Evolutionary conservation across 2,113 vertebrate species (phyloP), one percentile per base, ranked within the genome.

Genomic region (Gobius niger): DNA sequence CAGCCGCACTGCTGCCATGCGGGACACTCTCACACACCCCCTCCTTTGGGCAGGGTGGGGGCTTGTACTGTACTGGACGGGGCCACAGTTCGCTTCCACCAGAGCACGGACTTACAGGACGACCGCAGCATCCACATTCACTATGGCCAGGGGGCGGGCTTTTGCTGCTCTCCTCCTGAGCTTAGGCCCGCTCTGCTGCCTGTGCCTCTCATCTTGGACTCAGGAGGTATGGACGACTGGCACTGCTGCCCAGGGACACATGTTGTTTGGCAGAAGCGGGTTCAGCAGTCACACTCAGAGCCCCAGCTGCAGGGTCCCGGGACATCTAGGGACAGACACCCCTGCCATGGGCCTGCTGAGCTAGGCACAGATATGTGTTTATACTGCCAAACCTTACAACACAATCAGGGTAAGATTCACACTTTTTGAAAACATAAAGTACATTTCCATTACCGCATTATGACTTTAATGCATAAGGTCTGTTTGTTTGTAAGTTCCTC

Each of bases 211-310:
- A 92, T 93, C 65, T 78, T 93, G 85, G 94, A 94, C 77, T 92
- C 92, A 9, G 91, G 90, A 40, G 89, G 86, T 44, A 80, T 93
- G 56, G 87, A 92, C 44, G 92, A 93, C 2, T 81, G 92, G 80
- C 79, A 90, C 15, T 91, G 88, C 15, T 68, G 87, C 77, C 82
- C 89, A 0, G 92, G 92, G 66, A 86, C 93, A 49, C 93, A 83
- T 66, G 91, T 93, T 0, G 93, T 95, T 60, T 98, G 95, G 94
- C 92, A 95, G 78, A 94, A 92, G 76, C 91, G 92, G 68, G 93
- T 94, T 68, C 93, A 91, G 0, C 92, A 92, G 83, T 81, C 90
- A 6, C 67, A 80, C 77, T 92, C 91, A 0, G 93, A 95, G 81
- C 92, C 93, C 71, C 92, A 91, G 78, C 90, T 92, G 44, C 83